Percentiles rank a stretch among this genome's conserved stretches.
Conservation (phyloP, 2,888 invertebrate species). For the Salticus scenicus region DNA sequence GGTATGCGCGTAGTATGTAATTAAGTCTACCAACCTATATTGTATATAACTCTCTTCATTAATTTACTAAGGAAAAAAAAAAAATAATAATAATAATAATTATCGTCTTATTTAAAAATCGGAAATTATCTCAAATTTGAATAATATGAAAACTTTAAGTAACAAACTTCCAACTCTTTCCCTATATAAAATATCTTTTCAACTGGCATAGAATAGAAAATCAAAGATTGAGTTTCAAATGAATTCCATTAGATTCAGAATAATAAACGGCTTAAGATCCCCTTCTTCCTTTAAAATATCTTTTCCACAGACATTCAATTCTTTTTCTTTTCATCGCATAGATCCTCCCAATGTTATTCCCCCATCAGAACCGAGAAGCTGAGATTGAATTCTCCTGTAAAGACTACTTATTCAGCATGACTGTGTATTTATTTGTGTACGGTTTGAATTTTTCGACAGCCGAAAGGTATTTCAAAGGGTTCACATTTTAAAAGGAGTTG, state of each 20-base stretch:
- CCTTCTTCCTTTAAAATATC: background rate
- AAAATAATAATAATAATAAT: no score
- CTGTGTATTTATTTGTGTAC: constrained; percentile 1
- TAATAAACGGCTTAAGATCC: background rate
- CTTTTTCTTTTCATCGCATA: background rate
- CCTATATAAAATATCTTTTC: constrained; percentile 2
- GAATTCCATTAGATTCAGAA: background rate
- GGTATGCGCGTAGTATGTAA: no score
- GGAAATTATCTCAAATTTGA: background rate
- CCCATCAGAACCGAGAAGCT: background rate
- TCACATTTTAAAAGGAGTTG: background rate
- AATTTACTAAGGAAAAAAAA: no score
- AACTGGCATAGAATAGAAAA: background rate
- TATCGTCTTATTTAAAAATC: background rate
- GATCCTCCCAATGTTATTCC: background rate
- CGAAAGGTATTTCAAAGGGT: background rate
- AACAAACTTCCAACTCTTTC: background rate
- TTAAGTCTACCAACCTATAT: no score
- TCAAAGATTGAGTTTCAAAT: constrained; percentile 17
- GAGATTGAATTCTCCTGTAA: constrained; percentile 12
- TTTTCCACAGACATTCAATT: background rate
- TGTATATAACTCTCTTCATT: no score
- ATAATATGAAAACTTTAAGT: background rate
- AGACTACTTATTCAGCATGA: constrained; percentile 8
- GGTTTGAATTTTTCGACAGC: constrained; percentile 5